phyloP scores from a whole-genome alignment of 2,113 vertebrate species.

The Aix galericulata region DNA sequence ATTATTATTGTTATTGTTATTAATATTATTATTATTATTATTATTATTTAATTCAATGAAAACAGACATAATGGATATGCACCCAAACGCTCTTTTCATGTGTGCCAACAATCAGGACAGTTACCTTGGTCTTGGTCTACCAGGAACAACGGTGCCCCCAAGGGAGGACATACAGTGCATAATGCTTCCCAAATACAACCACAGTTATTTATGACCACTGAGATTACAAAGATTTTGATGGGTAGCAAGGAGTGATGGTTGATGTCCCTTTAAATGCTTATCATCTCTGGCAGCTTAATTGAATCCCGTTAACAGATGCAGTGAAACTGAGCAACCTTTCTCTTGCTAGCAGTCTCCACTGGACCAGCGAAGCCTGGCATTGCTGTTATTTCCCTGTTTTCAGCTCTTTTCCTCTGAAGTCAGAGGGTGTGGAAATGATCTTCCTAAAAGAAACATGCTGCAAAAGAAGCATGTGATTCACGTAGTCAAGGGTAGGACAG shows the following conservation, averaged over 20 bases:
- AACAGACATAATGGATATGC: not conserved
- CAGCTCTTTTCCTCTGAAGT: slow-evolving; percentile 1
- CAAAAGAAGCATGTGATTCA: not conserved
- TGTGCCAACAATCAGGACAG: not conserved
- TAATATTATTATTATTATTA: too few relatives aligned
- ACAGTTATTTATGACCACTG: slow-evolving; percentile 34
- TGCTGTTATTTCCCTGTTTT: not conserved
- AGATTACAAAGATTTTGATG: slow-evolving; percentile 53
- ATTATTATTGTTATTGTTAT: too few relatives aligned
- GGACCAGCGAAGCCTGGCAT: not conserved
- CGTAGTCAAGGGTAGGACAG: not conserved
- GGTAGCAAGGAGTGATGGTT: slow-evolving; percentile 54
- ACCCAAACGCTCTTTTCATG: not conserved
- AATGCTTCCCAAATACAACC: slow-evolving; percentile 9
- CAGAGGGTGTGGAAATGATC: not conserved
- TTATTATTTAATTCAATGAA: not conserved
- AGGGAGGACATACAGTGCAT: slow-evolving; percentile 21
- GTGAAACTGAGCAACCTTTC: not conserved
- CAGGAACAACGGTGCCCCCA: not conserved
- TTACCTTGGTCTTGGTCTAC: not conserved
- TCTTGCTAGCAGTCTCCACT: not conserved
- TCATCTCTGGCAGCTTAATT: slow-evolving; percentile 44
- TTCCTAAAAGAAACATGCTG: not conserved
- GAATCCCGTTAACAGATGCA: slow-evolving; percentile 40
- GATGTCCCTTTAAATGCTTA: slow-evolving; percentile 36